A percentile compares a stretch with the other conserved stretches of the same genome.
These are phyloP conservation scores for Cataglyphis albicans DNA, from an alignment of 2,888 invertebrate species.

Conservation along the genomic window DNA sequence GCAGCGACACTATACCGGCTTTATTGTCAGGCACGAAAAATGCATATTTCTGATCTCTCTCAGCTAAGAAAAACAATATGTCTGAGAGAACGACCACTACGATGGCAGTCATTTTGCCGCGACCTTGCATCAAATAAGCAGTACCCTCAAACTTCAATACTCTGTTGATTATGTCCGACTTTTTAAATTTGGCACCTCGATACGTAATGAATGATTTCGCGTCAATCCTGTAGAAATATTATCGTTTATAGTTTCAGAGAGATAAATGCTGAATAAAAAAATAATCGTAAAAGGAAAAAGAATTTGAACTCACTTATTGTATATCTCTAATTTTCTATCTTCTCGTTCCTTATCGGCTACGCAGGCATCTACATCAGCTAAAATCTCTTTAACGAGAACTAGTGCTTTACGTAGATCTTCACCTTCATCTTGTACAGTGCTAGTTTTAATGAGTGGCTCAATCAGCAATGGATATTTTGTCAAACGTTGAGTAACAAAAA, in stretches of 20 bases:
- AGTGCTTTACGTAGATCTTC: conserved; percentile 93
- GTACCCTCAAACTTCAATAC: conserved; percentile 95
- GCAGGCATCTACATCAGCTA: conserved; percentile 96
- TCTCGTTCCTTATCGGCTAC: conserved; percentile 97
- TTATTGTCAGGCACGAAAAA: conserved; percentile 98
- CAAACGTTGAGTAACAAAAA: conserved; percentile 97
- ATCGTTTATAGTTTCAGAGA: conserved; percentile 6
- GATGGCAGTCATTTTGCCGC: conserved; percentile 95
- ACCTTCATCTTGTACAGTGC: conserved; percentile 93
- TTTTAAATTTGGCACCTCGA: conserved; percentile 95
- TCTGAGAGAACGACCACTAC: conserved; percentile 96
- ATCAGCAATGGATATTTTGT: conserved; percentile 98
- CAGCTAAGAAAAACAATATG: conserved; percentile 95
- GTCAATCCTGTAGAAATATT: conserved; percentile 90
- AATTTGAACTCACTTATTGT: conserved; percentile 87
- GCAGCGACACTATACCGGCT: conserved; percentile 97
- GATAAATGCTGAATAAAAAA: not conserved
- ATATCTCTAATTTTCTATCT: conserved; percentile 96
- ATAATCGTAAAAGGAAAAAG: not conserved
- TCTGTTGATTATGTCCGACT: conserved; percentile 95
- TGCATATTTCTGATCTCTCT: conserved; percentile 95
- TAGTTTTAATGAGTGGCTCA: conserved; percentile 96
- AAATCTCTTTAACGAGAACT: conserved; percentile 94
- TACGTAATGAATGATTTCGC: conserved; percentile 96
- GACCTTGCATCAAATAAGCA: conserved; percentile 95